Conservation (phyloP, 2,888 invertebrate genomes). For the Noctua fimbriata region DNA sequence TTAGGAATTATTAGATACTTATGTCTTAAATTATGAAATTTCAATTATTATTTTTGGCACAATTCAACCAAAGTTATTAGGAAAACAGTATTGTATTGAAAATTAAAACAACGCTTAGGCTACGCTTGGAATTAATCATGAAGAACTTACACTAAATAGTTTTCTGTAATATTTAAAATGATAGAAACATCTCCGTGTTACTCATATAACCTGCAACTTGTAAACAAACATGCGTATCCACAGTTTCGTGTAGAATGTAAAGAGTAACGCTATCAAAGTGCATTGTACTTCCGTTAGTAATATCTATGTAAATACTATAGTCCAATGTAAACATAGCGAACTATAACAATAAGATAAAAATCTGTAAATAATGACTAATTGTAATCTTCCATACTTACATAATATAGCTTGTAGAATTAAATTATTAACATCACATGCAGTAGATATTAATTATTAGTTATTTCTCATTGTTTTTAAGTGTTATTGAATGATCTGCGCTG, state of each 20-base stretch:
- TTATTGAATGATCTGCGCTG: slow-evolving; percentile 58
- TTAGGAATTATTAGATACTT: slow-evolving; percentile 25
- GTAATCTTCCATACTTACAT: slow-evolving; percentile 52
- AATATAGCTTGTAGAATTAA: slow-evolving; percentile 64
- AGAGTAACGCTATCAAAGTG: slow-evolving; percentile 70
- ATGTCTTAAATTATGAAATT: slow-evolving; percentile 48
- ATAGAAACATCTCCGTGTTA: slow-evolving; percentile 7
- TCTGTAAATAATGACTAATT: slow-evolving; percentile 69
- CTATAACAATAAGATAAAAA: slow-evolving; percentile 50
- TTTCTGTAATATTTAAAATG: background rate
- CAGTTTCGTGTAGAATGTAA: slow-evolving; percentile 38
- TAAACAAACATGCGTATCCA: slow-evolving; percentile 10
- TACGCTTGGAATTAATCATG: slow-evolving; percentile 29
- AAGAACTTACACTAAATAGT: background rate
- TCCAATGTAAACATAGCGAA: slow-evolving; percentile 57
- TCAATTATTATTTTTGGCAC: slow-evolving; percentile 52
- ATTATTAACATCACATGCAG: slow-evolving; percentile 76
- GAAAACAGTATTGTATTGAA: slow-evolving; percentile 55
- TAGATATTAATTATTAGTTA: slow-evolving; percentile 59
- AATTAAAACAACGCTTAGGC: slow-evolving; percentile 11
- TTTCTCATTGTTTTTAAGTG: slow-evolving; percentile 61
- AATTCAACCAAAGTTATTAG: slow-evolving; percentile 63
- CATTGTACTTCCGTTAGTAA: slow-evolving; percentile 78
- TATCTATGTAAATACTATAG: slow-evolving; percentile 65
- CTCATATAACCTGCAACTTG: slow-evolving; percentile 15